Percentiles rank a stretch among this genome's conserved stretches.
These are phyloP conservation scores for Cenopis cana DNA, from an alignment of 2,888 invertebrate genomes.

Conservation along the genomic window DNA sequence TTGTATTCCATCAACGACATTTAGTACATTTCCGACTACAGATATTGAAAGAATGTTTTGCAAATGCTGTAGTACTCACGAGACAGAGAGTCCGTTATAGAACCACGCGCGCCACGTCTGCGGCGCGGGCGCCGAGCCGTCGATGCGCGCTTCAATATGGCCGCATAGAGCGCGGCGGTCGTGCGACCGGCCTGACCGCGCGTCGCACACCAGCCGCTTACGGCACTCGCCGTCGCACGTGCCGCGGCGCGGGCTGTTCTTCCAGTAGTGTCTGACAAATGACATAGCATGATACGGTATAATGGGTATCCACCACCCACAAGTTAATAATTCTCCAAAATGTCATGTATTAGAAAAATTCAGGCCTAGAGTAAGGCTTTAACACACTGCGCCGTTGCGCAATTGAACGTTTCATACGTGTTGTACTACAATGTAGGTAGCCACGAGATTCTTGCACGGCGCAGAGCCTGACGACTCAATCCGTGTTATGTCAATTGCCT, in stretches of 20 bases:
- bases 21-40: neutral
- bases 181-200: conserved; percentile 94
- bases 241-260: conserved; percentile 93
- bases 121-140: conserved; percentile 87
- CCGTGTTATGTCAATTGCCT: too few species aligned
- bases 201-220: conserved; percentile 93
- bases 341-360: neutral
- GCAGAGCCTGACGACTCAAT: too few species aligned
- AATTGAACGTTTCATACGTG: neutral
- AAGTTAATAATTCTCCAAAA: neutral
- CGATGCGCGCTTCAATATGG: conserved; percentile 92
- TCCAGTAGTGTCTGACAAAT: conserved; percentile 92
- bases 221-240: conserved; percentile 93
- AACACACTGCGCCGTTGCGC: neutral
- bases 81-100: conserved; percentile 93
- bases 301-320: too few species aligned
- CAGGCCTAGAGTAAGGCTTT: neutral
- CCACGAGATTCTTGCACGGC: too few species aligned
- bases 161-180: conserved; percentile 93
- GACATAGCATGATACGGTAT: too few species aligned
- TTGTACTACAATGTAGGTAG: neutral
- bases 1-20: neutral
- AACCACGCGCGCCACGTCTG: conserved; percentile 95
- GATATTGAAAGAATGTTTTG: neutral
- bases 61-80: conserved; percentile 88